Evolutionary conservation across 2,113 vertebrate species (phyloP), one percentile per base, ranked within the genome.

Genomic region (Hassar affinis): DNA sequence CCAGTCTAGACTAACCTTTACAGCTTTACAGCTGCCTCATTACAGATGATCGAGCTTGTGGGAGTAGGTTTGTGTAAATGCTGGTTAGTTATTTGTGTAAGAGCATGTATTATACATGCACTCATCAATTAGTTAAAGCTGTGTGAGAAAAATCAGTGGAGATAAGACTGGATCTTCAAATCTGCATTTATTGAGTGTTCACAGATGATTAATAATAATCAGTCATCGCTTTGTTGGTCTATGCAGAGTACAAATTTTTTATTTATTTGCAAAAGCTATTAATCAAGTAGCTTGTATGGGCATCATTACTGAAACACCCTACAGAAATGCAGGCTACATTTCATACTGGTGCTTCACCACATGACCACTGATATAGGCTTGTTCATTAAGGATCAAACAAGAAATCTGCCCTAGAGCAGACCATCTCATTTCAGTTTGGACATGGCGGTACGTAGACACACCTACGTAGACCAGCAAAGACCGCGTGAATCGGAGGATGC

Each of bases 1-100:
- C 76, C 35, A 71, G 64, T 49, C 51, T 59, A 78, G 35, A 64
- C 75, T 35, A 69, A 81, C 64, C 79, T 81, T 56, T 33, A 69
- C 8, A 18, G 35, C 62, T 80, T 68, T 42, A 80, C 17, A 30
- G 7, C 62, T 33, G 11, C 38, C 9, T 69, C 18, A 54, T 68
- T 52, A 47, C 22, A n/a, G 47, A 64, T 20, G 49, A 54, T 76
- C 5, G 4, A 10, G 74, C 49, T 54, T 54, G 74, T n/a, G 17
- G 27, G 74, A 35, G 51, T 54, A 17, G 51, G 17, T 54, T 76
- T 76, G 49, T 54, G 49, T 76, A 76, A 33, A 56, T 12, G 4
- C 17, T 76, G 49, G n/a, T 75, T 75, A 75, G 49, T 35, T 56
- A 77, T 25, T 38, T 14, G 4, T 20, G 51, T 77, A 54, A 56